Evolutionary conservation across 2,797 vertebrate species (phyloP).

Genomic region (Anniella stebbinsi): DNA sequence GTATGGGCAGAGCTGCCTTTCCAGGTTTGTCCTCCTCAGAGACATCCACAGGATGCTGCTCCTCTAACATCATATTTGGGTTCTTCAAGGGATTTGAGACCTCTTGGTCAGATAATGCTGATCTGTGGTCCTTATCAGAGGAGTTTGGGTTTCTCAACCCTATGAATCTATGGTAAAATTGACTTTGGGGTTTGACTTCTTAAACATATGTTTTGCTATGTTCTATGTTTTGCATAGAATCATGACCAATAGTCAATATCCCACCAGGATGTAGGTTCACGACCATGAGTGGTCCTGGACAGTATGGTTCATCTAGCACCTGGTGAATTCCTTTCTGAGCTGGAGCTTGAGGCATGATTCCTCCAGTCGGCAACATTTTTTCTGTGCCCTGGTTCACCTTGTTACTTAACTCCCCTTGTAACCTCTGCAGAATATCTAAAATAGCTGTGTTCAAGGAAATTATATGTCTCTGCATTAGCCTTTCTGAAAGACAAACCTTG

Average conservation of each 20-base stretch:
- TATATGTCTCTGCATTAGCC: slow-evolving; percentile 46
- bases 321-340: not conserved
- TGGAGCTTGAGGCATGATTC: not conserved
- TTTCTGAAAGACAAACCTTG: slow-evolving; percentile 26
- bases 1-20: not conserved
- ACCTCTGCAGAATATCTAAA: slow-evolving; percentile 3
- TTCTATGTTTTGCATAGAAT: not conserved
- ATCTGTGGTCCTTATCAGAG: not conserved
- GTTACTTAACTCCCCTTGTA: not conserved
- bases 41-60: not conserved
- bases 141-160: not conserved
- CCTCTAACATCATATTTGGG: not conserved
- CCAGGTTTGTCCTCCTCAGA: no score
- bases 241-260: not conserved
- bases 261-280: not conserved
- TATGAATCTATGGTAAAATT: not conserved
- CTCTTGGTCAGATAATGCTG: not conserved
- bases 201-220: not conserved
- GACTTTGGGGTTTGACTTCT: not conserved
- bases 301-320: not conserved
- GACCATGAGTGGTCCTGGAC: not conserved
- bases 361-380: not conserved
- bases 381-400: not conserved
- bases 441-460: slow-evolving; percentile 8
- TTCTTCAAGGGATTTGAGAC: not conserved